Base-by-base conservation (phyloP, 2,888 invertebrate genomes). In the Tanypteryx hageni region DNA sequence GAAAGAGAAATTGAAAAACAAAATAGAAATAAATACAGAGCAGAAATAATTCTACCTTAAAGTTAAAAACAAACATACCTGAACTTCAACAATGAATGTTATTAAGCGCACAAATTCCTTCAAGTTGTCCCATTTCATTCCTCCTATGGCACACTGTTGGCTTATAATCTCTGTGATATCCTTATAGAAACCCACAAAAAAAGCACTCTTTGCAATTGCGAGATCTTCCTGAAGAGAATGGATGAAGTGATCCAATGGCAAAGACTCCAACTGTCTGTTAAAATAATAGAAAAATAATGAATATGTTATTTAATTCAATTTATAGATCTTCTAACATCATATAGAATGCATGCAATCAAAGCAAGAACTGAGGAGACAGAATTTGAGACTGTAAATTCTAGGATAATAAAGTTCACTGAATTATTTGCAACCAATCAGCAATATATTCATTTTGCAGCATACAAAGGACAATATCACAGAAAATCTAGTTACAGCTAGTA, bases 41-140 rank as follows among this genome's bases (percentile, higher is more conserved):
- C 16, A 64, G 59, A 58, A 18, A 31, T 13, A 61, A 91, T 68
- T 64, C n/a, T 27, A 94, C 82, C 94, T 94, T 64, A 8, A 84
- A 92, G 92, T 0, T 86, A 92, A 68, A 44, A n/a, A 76, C 16
- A 85, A 64, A 92, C 44, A 76, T 68, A 92, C 68, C 81, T 82
- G 61, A 7, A 16, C 58, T 57, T 92, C 16, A 84, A 86, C 56
- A 14, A 68, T 61, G 13, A 91, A 22, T 22, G n/a, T 22, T 57
- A 44, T 22, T 22, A 58, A 64, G n/a, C n/a, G 10, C 2, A 18
- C 44, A 31, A 58, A 27, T 5, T 57, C 56, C 86, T 68, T 85
- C 16, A 22, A n/a, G 58, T 44, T 84, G 14, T n/a, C 56, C 95
- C 94, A 94, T 59, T 93, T 92, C 61, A 96, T 94, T 89, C 94